Evolutionary conservation across 2,797 vertebrate genomes (phyloP), one percentile per base, ranked within the genome.

Genomic region (Argentina silus): DNA sequence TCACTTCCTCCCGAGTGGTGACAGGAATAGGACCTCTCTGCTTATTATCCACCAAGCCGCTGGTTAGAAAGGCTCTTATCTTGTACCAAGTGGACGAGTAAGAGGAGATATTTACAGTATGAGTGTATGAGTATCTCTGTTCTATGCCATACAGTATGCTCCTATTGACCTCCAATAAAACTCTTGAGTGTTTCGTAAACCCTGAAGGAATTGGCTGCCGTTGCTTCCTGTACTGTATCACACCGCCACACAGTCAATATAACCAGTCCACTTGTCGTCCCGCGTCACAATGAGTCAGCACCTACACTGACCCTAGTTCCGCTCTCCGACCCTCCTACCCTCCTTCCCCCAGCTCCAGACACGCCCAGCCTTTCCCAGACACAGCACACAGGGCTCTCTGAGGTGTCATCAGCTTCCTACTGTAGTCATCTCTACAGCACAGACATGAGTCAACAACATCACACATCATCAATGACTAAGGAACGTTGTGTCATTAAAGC

Each of bases 241-340:
- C 47, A 36, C 57, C 71, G 44, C 51, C 50, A 7, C 50, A 7
- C 50, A 15, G 50, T 7, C 50, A 53, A 53, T n/a, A 53, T 15
- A 53, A 53, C 50, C 50, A 53, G 64, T n/a, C 69, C 64, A 70
- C 65, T 73, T 73, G 67, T 77, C 67, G 77, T 74, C 69, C 73
- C 59, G 43, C 65, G 63, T 53, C 50, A 14, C 15, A 67, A 76
- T 85, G 83, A 80, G 69, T 77, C 83, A 85, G 74, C 78, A 74
- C 63, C 78, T 76, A 3, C 55, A 10, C 68, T 77, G 17, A 17
- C 17, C 44, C 21, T 69, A 19, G 15, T 70, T 63, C 27, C 43
- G 45, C 61, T 6, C 60, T 21, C 60, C 56, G 57, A 69, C 45
- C 43, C 43, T 21, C 57, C 19, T 27, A 66, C 72, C 62, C 66